phyloP scores from a whole-genome alignment of 1,140 invertebrate genomes.

The Penaeus indicus region DNA sequence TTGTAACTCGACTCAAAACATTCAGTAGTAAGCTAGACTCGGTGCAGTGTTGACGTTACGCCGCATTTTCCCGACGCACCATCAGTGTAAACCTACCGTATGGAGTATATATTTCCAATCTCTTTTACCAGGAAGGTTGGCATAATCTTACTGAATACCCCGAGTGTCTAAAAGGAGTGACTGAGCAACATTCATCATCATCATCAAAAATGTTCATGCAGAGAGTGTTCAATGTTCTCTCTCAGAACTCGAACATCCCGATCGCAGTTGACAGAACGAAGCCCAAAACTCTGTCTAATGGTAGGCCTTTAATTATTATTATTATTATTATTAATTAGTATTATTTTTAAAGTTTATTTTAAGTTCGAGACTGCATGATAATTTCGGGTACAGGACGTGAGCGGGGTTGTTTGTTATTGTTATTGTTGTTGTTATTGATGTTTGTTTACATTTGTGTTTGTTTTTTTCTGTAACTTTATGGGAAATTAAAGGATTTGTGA shows the following conservation, averaged over 20 bases:
- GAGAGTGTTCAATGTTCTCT: conserved; percentile 58
- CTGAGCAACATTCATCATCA: not conserved
- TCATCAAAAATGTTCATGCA: conserved; percentile 55
- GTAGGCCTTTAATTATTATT: conserved; percentile 30
- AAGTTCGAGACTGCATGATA: not conserved
- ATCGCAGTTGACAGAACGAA: conserved; percentile 56
- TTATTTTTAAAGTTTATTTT: not conserved
- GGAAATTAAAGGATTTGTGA: too few species aligned
- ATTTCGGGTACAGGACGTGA: not conserved
- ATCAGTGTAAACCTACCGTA: conserved; percentile 47
- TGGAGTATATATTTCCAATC: conserved; percentile 44
- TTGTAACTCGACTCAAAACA: conserved; percentile 61
- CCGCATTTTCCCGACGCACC: conserved; percentile 2
- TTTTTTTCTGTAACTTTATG: too few species aligned
- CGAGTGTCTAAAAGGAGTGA: not conserved
- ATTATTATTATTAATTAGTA: not conserved
- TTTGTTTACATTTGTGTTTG: too few species aligned
- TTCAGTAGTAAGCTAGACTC: conserved; percentile 59
- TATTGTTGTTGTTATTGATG: too few species aligned
- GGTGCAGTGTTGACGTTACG: conserved; percentile 34
- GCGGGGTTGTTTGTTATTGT: too few species aligned
- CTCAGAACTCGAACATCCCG: conserved; percentile 54
- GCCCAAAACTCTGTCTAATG: conserved; percentile 48
- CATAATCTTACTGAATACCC: not conserved
- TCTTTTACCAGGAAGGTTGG: conserved; percentile 19